Base-by-base conservation (phyloP, 2,797 vertebrate species). In the Tympanoctomys barrerae region DNA sequence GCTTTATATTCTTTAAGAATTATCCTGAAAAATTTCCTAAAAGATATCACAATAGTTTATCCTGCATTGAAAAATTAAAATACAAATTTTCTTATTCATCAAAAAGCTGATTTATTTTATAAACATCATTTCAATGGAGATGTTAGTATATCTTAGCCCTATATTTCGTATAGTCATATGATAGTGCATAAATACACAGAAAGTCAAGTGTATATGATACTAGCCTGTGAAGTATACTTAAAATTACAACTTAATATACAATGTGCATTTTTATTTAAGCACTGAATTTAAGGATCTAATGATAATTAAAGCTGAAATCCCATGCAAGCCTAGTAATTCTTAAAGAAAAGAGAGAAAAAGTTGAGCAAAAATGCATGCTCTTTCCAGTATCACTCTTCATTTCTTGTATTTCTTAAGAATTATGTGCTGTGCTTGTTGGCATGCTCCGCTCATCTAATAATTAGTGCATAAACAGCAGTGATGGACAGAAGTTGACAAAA, bases 221-320 rank as follows among this genome's bases (percentile, higher is more conserved):
- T 22, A 71, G 59, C 68, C 80, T 5, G 31, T 42, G 62, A 68
- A 66, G 68, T 75, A 73, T 68, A 90, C 21, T 90, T 21, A 92
- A 75, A 87, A 94, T 89, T 83, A 89, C 78, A 90, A n/a, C 80
- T 88, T 88, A 91, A 89, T 57, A 77, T 49, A 4, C 0, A 57
- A 70, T 12, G 2, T 71, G 24, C 42, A 3, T 33, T 71, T 81
- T 89, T 85, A 81, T 77, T 82, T 91, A 22, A 54, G 66, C 3
- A 49, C 3, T 66, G 54, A 57, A 87, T 89, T 75, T 73, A 66
- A 54, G 52, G 22, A 87, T 12, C 24, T 75, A 80, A 52, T 62
- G 39, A 79, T 79, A 78, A 89, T 95, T 78, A 95, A 36, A 22
- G 26, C 71, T 91, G 2, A 28, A 80, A 89, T 77, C 10, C 91